Evolutionary conservation across 2,797 vertebrate genomes (phyloP).

Genomic region (Acomys russatus): DNA sequence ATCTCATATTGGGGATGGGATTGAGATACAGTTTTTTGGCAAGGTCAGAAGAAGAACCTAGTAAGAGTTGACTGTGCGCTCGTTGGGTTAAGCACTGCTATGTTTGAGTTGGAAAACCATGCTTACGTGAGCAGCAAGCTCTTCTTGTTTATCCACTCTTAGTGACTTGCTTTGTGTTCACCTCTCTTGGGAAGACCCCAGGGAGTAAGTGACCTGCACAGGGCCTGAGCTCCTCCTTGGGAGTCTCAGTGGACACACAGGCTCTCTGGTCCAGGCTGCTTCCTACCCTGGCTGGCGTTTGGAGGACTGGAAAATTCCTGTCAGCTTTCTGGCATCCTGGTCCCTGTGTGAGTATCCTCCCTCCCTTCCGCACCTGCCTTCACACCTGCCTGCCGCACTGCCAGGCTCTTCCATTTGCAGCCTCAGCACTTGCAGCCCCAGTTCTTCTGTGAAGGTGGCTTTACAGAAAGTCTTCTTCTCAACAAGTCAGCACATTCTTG

Average conservation of each 20-base stretch:
- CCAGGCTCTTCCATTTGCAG: fast-evolving
- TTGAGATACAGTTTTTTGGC: neutral
- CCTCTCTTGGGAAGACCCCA: neutral
- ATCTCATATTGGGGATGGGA: no score
- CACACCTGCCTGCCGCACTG: neutral
- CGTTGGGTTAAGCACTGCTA: neutral
- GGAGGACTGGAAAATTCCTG: fast-evolving
- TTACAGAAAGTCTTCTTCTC: neutral
- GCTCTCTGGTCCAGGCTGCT: neutral
- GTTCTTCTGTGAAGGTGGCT: slow-evolving; percentile 34
- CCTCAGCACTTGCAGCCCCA: slow-evolving; percentile 40
- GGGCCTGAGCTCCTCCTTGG: neutral
- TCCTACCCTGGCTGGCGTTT: neutral
- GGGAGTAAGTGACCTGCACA: neutral
- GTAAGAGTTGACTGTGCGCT: neutral
- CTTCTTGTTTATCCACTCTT: neutral
- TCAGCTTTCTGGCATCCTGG: fast-evolving
- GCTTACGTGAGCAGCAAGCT: neutral
- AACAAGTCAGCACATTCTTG: slow-evolving; percentile 44
- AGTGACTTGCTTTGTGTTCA: neutral
- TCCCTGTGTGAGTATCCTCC: fast-evolving
- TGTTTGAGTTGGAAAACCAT: neutral
- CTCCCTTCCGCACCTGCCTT: neutral
- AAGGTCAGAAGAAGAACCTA: neutral
- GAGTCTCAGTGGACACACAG: neutral